These are phyloP conservation scores for Oenanthe oenanthe DNA, from an alignment of 2,113 vertebrate genomes.

Conservation along the genomic window DNA sequence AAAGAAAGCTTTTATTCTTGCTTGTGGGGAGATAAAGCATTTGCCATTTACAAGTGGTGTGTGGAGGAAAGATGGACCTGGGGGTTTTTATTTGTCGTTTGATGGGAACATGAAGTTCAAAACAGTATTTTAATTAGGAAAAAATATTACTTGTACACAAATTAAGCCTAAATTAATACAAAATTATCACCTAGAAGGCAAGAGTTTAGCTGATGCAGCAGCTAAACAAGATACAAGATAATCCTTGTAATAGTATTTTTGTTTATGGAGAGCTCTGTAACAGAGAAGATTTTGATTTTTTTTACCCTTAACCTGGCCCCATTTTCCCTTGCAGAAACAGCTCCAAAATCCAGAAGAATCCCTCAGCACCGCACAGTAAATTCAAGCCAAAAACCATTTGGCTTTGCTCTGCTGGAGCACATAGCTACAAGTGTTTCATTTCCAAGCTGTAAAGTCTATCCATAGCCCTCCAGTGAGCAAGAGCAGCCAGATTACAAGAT, in stretches of 20 bases:
- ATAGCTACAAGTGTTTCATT: neutral
- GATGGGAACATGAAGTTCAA: neutral
- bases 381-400: slow-evolving; percentile 19
- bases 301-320: neutral
- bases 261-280: neutral
- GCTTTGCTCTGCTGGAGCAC: slow-evolving; percentile 12
- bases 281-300: neutral
- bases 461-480: neutral
- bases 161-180: neutral
- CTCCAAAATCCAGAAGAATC: neutral
- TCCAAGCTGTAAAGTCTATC: neutral
- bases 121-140: neutral
- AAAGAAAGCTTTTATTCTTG: neutral
- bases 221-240: neutral
- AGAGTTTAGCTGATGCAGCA: neutral
- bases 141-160: neutral
- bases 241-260: neutral
- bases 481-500: neutral
- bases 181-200: neutral
- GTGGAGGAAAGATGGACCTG: neutral
- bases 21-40: neutral
- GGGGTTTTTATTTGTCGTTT: neutral
- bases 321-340: neutral
- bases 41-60: neutral
- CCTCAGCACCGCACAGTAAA: neutral